Evolutionary conservation across 2,797 vertebrate species (phyloP), one percentile per base, ranked within the genome.

Genomic region (Syncerus caffer): DNA sequence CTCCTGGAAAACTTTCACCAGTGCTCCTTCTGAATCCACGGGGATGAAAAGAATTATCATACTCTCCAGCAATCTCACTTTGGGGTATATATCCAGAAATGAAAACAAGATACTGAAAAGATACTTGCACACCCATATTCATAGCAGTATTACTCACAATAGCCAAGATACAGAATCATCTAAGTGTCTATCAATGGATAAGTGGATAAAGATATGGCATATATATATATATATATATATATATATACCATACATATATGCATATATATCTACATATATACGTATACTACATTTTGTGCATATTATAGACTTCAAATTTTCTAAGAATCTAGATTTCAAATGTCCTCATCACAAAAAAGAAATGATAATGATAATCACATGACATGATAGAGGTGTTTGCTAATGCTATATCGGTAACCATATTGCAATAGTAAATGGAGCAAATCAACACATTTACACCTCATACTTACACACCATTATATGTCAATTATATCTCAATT

Each of bases 201-300:
- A 45, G 64, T 85, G 27, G 55, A 29, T 90, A 76, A 83, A 90
- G 14, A 55, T 55, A 31, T 17, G 3, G 3, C 14, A 14, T 9
- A 50, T 27, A 60, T 15, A 34, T 13, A 31, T 6, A 64, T 64
- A 34, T 34, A n/a, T 9, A 50, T 27, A 60, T 15, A 34, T 13
- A 31, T 6, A 64, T 64, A 34, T 34, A n/a, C 17, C n/a, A 34
- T 38, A 71, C 3, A 12, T 6, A 71, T 4, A 67, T 0, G 0
- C 10, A n/a, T 9, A 57, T 0, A 55, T 3, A 89, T 6, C 25
- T 42, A 45, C 23, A 74, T 71, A 25, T 14, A 25, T 25, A 42
- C 38, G 27, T 45, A 45, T 27, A 45, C 38, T 45, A 76, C 23
- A 27, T 45, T 25, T 25, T 74, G 38, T 25, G 3, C 4, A 7